Percentiles rank a stretch among this genome's conserved stretches.
Evolutionary conservation across 2,113 vertebrate genomes (phyloP).

Genomic region (Thunnus maccoyii): DNA sequence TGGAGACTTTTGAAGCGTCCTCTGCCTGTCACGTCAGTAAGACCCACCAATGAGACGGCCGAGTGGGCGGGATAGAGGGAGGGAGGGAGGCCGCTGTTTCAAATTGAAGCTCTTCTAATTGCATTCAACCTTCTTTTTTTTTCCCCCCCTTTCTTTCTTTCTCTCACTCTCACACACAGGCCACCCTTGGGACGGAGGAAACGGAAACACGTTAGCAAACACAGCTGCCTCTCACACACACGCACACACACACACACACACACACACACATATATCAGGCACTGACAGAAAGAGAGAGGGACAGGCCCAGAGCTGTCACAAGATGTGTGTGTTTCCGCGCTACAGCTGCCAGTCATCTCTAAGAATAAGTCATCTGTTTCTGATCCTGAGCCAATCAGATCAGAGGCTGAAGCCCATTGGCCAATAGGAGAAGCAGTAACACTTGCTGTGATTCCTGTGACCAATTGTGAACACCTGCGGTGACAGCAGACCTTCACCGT

Average conservation of each 20-base stretch:
- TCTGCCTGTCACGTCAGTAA: constrained; percentile 23
- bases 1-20: constrained; percentile 2
- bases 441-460: constrained; percentile 48
- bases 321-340: background rate
- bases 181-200: constrained; percentile 21
- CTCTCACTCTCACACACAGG: constrained; percentile 4
- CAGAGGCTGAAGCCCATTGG: constrained; percentile 9
- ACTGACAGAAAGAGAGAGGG: constrained; percentile 15
- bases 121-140: constrained; percentile 18
- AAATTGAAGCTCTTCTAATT: constrained; percentile 34
- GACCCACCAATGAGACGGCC: constrained; percentile 23
- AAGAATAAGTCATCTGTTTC: constrained; percentile 73
- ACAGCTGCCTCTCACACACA: constrained; percentile 67
- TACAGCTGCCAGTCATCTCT: constrained; percentile 62
- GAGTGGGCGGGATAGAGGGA: background rate
- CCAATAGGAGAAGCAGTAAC: constrained; percentile 41
- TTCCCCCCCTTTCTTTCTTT: background rate
- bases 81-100: constrained; percentile 27
- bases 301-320: constrained; percentile 35
- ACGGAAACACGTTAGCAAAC: constrained; percentile 51
- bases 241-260: too few species aligned
- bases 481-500: constrained; percentile 56
- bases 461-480: constrained; percentile 61
- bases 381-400: constrained; percentile 62
- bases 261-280: constrained; percentile 9